Evolutionary conservation across 1,140 invertebrate species (phyloP).

Genomic region (Pissodes strobi): DNA sequence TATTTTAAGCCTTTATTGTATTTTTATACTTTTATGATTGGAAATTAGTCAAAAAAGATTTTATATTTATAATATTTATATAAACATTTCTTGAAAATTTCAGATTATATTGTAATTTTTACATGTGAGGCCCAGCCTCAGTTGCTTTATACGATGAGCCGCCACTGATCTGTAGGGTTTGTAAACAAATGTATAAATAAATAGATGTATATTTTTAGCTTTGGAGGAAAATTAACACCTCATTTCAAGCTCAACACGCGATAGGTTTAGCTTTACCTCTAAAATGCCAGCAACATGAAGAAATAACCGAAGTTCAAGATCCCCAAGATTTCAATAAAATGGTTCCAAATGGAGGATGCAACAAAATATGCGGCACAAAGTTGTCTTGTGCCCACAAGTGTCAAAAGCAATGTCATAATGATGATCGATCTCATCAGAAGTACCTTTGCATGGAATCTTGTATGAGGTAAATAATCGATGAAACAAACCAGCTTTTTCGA

Average conservation of each 20-base stretch:
- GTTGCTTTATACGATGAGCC: too few species aligned
- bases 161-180: too few species aligned
- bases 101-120: too few species aligned
- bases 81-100: too few species aligned
- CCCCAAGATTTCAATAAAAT: background rate
- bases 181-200: background rate
- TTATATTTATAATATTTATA: background rate
- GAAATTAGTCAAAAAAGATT: too few species aligned
- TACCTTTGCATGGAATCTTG: conserved; percentile 52
- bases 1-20: too few species aligned
- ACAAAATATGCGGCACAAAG: conserved; percentile 52
- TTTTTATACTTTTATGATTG: too few species aligned
- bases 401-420: conserved; percentile 59
- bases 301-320: conserved; percentile 50
- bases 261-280: conserved; percentile 54
- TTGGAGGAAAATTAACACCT: conserved; percentile 60
- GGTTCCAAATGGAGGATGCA: conserved; percentile 58
- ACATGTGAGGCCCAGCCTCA: too few species aligned
- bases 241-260: conserved; percentile 55
- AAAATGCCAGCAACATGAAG: conserved; percentile 57
- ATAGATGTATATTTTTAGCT: too few species aligned
- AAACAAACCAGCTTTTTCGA: too few species aligned
- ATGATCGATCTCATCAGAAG: conserved; percentile 55
- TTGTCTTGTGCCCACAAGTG: conserved; percentile 62
- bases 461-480: conserved; percentile 2